Percentiles rank a stretch among this genome's conserved stretches.
Evolutionary conservation across 1,140 invertebrate species (phyloP).

Genomic region (Arctopsyche grandis): DNA sequence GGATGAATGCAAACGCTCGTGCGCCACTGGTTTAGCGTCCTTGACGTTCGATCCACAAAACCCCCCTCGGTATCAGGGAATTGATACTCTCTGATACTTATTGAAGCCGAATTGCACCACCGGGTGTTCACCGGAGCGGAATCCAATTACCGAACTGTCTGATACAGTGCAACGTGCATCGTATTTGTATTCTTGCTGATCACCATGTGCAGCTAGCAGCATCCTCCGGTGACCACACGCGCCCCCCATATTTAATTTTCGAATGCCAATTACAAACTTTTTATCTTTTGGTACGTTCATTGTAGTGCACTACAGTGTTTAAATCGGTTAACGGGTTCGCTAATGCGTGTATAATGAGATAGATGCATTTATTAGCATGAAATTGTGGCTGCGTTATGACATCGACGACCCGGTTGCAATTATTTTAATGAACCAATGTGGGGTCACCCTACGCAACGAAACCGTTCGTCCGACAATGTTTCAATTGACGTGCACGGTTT

Average conservation of each 20-base stretch:
- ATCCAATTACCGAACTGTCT: conserved; percentile 49
- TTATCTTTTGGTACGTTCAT: too few species aligned
- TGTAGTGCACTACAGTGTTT: too few species aligned
- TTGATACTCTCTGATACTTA: conserved; percentile 47
- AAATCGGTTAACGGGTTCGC: background rate
- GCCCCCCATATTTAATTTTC: background rate
- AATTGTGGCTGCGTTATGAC: background rate
- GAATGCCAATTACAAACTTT: background rate
- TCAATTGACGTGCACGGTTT: too few species aligned
- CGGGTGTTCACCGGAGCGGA: conserved; percentile 39
- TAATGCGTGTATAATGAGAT: conserved; percentile 9
- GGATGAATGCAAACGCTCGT: background rate
- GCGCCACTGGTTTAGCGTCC: background rate
- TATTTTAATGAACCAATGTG: background rate
- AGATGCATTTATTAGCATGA: conserved; percentile 9
- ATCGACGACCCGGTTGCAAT: background rate
- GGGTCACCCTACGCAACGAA: background rate
- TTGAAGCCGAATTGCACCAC: conserved; percentile 44
- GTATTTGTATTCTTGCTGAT: conserved; percentile 43
- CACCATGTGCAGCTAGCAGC: conserved; percentile 27
- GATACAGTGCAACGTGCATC: conserved; percentile 36
- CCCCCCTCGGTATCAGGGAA: conserved; percentile 33
- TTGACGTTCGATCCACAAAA: background rate
- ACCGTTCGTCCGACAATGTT: background rate
- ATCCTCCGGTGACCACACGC: background rate